A percentile compares a stretch with the other conserved stretches of the same genome.
Evolutionary conservation across 2,888 invertebrate species (phyloP).

Genomic region (Drosophila borborema): DNA sequence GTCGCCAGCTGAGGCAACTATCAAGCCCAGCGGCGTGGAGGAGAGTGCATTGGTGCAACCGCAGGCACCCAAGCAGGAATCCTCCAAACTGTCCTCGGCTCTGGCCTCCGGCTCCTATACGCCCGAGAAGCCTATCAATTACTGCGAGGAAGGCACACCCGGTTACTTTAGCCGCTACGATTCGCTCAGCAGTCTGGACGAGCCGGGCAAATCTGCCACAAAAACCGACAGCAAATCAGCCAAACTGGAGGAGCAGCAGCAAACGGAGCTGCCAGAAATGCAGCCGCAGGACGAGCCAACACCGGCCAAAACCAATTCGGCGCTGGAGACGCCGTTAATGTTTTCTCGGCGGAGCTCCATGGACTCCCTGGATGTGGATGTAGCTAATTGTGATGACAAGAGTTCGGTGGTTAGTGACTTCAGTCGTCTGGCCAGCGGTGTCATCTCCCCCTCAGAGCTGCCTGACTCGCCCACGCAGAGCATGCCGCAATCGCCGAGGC

Average conservation of each 20-base stretch:
- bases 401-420: constrained; percentile 95
- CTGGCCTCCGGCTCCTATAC: constrained; percentile 89
- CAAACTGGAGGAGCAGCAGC: constrained; percentile 31
- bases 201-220: constrained; percentile 82
- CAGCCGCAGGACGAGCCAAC: constrained; percentile 15
- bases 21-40: constrained; percentile 40
- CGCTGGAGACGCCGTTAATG: constrained; percentile 97
- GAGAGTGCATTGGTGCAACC: constrained; percentile 74
- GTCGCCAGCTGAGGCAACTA: constrained; percentile 35
- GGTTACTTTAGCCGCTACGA: constrained; percentile 90
- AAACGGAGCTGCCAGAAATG: constrained; percentile 14
- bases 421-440: constrained; percentile 94
- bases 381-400: constrained; percentile 91
- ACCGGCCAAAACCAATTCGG: constrained; percentile 86
- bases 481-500: constrained; percentile 89
- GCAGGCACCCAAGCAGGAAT: constrained; percentile 66
- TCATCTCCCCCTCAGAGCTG: constrained; percentile 96
- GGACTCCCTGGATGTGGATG: constrained; percentile 91
- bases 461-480: constrained; percentile 97
- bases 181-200: constrained; percentile 87
- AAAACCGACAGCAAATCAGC: constrained; percentile 29
- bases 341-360: constrained; percentile 97
- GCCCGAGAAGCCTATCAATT: constrained; percentile 92
- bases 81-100: constrained; percentile 78
- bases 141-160: constrained; percentile 95